Evolutionary conservation across 2,888 invertebrate genomes (phyloP).

Genomic region (Cosmorhoe ocellata): DNA sequence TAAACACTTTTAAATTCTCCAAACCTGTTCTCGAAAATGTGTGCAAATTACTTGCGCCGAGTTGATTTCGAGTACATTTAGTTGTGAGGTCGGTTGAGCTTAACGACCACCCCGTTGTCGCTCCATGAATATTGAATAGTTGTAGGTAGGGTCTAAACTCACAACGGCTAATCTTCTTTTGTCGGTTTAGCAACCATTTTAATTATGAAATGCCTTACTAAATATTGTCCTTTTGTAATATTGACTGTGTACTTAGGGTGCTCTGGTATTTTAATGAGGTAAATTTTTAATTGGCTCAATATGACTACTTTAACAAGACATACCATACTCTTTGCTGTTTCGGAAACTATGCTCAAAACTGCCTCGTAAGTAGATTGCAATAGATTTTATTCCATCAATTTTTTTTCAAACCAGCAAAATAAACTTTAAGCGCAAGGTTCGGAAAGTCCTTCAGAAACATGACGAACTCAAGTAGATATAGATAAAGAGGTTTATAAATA

Average conservation of each 20-base stretch:
- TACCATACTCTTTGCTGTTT: no score
- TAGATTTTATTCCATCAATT: no score
- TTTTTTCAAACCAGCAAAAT: no score
- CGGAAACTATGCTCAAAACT: no score
- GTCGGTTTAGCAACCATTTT: constrained; percentile 23
- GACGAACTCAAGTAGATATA: no score
- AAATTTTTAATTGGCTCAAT: no score
- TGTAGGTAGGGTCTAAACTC: constrained; percentile 40
- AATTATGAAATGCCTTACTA: constrained; percentile 18
- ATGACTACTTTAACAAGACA: no score
- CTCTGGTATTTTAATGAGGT: no score
- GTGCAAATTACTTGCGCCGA: constrained; percentile 27
- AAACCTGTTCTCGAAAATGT: constrained; percentile 26
- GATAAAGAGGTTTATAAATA: no score
- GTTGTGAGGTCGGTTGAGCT: constrained; percentile 43
- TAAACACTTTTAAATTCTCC: constrained; percentile 22
- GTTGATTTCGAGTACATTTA: constrained; percentile 39
- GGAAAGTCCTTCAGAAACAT: no score
- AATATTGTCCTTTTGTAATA: constrained; percentile 13
- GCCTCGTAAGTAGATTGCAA: no score
- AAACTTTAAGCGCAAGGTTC: no score
- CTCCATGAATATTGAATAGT: constrained; percentile 58
- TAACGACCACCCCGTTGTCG: constrained; percentile 51
- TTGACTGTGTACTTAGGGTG: constrained; percentile 1
- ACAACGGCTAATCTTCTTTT: constrained; percentile 50